These are phyloP conservation scores for Acromyrmex echinatior DNA, from an alignment of 1,140 invertebrate genomes.

Conservation along the genomic window DNA sequence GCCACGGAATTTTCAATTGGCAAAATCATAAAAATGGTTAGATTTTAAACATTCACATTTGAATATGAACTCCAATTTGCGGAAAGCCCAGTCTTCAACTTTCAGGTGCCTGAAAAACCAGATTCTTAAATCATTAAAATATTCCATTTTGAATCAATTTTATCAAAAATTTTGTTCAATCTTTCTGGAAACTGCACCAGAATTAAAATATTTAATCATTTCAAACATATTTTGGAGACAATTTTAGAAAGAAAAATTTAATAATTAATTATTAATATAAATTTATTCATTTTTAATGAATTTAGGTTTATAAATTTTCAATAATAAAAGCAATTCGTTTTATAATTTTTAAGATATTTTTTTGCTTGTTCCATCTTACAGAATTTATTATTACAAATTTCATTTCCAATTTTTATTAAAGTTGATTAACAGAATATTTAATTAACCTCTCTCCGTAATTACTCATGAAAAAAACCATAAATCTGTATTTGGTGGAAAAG, in stretches of 20 bases:
- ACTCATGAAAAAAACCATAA: background rate
- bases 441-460: background rate
- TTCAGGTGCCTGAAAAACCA: background rate
- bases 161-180: background rate
- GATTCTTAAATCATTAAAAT: background rate
- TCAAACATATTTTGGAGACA: background rate
- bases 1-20: background rate
- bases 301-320: background rate
- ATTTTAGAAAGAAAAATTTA: background rate
- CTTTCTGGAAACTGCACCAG: background rate
- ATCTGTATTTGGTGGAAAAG: background rate
- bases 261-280: too few relatives aligned
- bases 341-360: constrained; percentile 2
- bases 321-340: constrained; percentile 7
- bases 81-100: background rate
- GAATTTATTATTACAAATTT: background rate
- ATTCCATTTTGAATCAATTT: background rate
- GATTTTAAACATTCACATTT: background rate
- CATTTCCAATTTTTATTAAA: background rate
- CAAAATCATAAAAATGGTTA: background rate
- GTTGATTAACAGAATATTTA: background rate
- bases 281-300: background rate
- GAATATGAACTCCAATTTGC: background rate
- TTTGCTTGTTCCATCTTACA: background rate
- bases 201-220: background rate